phyloP scores from a whole-genome alignment of 2,113 vertebrate species.

The Sclerurus mexicanus region DNA sequence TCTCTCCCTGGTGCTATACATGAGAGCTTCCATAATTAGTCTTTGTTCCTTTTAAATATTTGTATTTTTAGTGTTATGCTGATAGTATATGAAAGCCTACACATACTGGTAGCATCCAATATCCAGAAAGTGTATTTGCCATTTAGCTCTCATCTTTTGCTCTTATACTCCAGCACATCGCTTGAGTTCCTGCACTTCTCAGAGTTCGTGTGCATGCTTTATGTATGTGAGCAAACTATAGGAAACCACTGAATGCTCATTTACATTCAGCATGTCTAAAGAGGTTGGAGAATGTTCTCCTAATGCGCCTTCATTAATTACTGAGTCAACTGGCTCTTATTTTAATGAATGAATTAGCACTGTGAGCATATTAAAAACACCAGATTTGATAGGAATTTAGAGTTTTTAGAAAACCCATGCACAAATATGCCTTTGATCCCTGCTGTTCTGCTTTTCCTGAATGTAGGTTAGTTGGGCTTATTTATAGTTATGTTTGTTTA shows the following conservation, averaged over 20 bases:
- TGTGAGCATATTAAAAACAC: background rate
- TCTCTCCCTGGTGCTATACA: background rate
- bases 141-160: background rate
- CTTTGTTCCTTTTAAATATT: background rate
- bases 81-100: background rate
- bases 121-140: background rate
- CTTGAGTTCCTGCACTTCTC: background rate
- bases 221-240: background rate
- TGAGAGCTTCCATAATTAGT: background rate
- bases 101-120: background rate
- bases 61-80: background rate
- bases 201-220: background rate
- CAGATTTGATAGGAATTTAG: background rate
- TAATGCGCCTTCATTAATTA: background rate
- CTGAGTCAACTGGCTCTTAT: background rate
- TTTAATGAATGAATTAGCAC: background rate
- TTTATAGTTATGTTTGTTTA: background rate
- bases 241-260: background rate
- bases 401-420: background rate
- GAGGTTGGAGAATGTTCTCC: background rate
- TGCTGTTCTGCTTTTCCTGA: background rate
- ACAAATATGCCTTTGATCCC: background rate
- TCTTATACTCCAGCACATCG: background rate
- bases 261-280: background rate
- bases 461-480: background rate